Base-by-base conservation (phyloP, 1,140 invertebrate genomes). In the Drosophila lacertosa region DNA sequence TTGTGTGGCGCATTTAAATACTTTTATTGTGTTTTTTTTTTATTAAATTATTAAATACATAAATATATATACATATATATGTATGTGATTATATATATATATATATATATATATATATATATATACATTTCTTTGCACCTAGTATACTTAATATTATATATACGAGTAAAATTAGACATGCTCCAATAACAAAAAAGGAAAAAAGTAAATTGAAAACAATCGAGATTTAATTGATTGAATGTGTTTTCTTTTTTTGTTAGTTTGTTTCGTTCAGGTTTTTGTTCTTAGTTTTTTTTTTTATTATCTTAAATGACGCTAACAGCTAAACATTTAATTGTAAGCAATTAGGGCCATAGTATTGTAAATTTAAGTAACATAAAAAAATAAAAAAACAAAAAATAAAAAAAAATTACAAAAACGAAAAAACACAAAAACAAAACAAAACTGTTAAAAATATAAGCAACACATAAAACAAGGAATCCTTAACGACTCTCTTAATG, bases 401-500 rank as follows among this genome's bases (percentile, higher is more conserved):
- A 42, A 32, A 45, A 3, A 39, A 71, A 62, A 63, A 1, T 24
- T 45, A 51, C 29, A 64, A 32, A 47, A 22, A 58, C 15, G 32
- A 59, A 44, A 33, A 44, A 40, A 59, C n/a, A n/a, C n/a, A n/a
- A n/a, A n/a, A n/a, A n/a, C n/a, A 50, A 35, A 29, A 42, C 26
- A 37, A 63, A 77, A 44, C 51, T 57, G 59, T 77, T 58, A 77
- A 37, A 42, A 48, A 42, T 65, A 37, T 76, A 76, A 73, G 60
- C 45, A 62, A 59, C 59, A 62, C 42, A 59, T 67, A 51, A 59
- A 59, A 59, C 62, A 51, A 86, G 73, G 54, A 86, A 86, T 88
- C 82, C 77, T 88, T 86, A 86, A 86, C 82, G 81, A 86, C 77
- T 86, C 86, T 86, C 81, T 86, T 86, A 86, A 86, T 77, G 82